Conservation (phyloP, 53 echinoderm and acorn worm species). For the Zoroaster sp. region DNA sequence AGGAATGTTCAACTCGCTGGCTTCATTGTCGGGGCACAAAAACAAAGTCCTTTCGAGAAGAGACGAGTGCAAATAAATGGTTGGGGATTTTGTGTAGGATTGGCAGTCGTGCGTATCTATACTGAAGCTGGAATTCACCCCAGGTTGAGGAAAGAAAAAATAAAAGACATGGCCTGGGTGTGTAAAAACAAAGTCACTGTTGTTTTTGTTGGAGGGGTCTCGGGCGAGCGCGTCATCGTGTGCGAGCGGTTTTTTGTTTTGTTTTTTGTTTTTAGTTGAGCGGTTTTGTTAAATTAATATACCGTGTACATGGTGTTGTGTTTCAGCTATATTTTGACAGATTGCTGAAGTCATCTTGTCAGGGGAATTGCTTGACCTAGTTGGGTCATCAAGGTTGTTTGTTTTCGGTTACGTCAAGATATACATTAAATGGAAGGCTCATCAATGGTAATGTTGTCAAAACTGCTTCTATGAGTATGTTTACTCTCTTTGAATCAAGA, state of each 20-base stretch:
- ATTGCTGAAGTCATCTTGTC: background rate
- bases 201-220: conserved; percentile 6
- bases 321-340: background rate
- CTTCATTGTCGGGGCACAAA: background rate
- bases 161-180: background rate
- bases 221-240: background rate
- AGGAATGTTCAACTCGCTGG: background rate
- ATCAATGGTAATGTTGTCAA: no score
- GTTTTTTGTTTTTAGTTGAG: no score
- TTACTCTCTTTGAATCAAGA: no score
- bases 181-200: conserved; percentile 20
- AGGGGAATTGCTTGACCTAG: background rate
- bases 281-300: background rate
- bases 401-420: no score
- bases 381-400: background rate
- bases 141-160: background rate
- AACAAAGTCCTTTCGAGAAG: background rate
- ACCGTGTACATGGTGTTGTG: background rate
- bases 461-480: no score
- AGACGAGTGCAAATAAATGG: conserved; percentile 41
- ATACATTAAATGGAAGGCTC: no score
- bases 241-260: background rate
- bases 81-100: conserved; percentile 7
- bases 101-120: conserved; percentile 44
- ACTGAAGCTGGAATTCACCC: conserved; percentile 14